Conservation (phyloP, 2,113 vertebrate genomes). For the Alosa alosa region DNA sequence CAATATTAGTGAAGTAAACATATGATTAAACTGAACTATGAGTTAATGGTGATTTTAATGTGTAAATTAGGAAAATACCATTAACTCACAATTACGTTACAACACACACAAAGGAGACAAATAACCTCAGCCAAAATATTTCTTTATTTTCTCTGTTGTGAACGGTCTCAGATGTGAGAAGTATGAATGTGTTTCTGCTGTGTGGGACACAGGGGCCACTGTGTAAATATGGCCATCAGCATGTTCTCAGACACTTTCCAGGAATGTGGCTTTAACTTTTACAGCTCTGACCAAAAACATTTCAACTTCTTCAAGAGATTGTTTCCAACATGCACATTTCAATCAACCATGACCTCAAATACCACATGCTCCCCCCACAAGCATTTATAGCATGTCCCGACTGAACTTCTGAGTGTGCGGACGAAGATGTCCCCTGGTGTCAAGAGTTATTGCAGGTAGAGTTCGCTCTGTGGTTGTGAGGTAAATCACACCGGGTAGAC, state of each 20-base stretch:
- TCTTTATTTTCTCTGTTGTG: neutral
- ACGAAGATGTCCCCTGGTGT: neutral
- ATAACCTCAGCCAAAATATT: neutral
- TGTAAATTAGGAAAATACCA: no score
- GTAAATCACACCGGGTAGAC: neutral
- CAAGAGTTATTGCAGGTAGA: neutral
- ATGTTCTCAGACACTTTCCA: neutral
- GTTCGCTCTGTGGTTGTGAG: neutral
- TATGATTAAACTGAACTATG: no score
- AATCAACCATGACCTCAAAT: conserved; percentile 3
- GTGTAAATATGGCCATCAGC: neutral
- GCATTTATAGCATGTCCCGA: neutral
- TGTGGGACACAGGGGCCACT: neutral
- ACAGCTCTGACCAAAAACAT: neutral
- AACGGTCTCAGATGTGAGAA: neutral
- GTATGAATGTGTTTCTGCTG: neutral
- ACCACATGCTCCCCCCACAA: neutral
- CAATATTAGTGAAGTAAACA: no score
- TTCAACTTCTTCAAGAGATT: neutral
- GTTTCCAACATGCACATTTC: neutral
- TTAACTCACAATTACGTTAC: no score
- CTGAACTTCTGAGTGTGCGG: neutral
- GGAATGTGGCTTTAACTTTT: conserved; percentile 2
- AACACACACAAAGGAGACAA: no score
- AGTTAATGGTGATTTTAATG: no score